Percentiles rank a stretch among this genome's conserved stretches.
Conservation (phyloP, 1,140 invertebrate genomes). For the Hestina assimilis region DNA sequence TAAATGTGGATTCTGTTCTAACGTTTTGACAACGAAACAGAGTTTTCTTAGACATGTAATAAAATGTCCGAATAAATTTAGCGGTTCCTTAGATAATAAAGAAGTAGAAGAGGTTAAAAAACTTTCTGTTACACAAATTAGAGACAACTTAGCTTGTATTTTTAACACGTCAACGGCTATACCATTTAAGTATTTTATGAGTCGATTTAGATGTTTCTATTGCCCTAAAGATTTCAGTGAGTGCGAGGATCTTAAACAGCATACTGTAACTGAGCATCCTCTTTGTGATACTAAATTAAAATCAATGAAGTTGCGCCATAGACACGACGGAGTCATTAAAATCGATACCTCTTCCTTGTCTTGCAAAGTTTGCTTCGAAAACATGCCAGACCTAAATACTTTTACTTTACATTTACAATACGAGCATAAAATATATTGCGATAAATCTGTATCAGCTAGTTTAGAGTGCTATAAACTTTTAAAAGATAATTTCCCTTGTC, state of each 20-base stretch:
- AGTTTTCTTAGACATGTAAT: constrained; percentile 5
- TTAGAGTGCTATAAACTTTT: constrained; percentile 51
- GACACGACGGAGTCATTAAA: constrained; percentile 51
- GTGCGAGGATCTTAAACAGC: constrained; percentile 52
- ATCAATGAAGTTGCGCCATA: constrained; percentile 56
- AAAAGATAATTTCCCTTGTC: constrained; percentile 60
- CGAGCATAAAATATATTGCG: constrained; percentile 53
- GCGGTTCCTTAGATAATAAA: not conserved
- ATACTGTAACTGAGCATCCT: constrained; percentile 51
- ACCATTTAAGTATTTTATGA: constrained; percentile 58
- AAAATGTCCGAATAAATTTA: constrained; percentile 1
- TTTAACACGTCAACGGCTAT: constrained; percentile 61
- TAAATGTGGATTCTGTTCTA: constrained; percentile 15
- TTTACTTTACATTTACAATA: constrained; percentile 52
- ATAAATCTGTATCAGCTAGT: constrained; percentile 39
- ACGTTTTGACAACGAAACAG: not conserved
- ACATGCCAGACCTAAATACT: constrained; percentile 40
- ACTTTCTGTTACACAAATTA: constrained; percentile 39
- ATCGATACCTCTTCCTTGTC: constrained; percentile 48
- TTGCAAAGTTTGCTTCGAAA: constrained; percentile 50
- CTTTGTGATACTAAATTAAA: constrained; percentile 53
- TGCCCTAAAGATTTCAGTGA: constrained; percentile 57
- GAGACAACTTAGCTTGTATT: constrained; percentile 56
- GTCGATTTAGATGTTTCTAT: constrained; percentile 57
- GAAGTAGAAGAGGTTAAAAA: not conserved